Base-by-base conservation (phyloP, 2,113 vertebrate species). In the Corythornis cristatus region DNA sequence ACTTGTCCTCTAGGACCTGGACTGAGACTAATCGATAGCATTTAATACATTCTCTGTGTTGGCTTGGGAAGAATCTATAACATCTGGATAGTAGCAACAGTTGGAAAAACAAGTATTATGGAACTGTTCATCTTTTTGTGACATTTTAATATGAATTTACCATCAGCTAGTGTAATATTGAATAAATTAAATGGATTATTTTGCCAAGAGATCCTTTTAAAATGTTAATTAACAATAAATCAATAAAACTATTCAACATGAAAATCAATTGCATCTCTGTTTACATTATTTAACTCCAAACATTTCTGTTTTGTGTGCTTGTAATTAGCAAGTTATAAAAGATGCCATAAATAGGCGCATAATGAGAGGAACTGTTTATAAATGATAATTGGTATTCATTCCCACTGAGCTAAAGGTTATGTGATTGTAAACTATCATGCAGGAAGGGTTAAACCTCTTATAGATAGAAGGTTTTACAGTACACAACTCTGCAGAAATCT, bases 301-400 rank as follows among this genome's bases (percentile, higher is more conserved):
- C 93, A 95, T 95, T 96, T 96, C 87, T 96, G 92, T 56, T 97
- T 94, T 96, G 86, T 81, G 76, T 93, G 94, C 85, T 93, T 96
- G 90, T 91, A 97, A 97, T 97, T 96, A 97, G 94, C 81, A 95
- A 96, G 94, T 89, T 96, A 97, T 97, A 97, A 97, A 97, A 97
- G 95, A 96, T 92, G 96, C 87, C 93, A 96, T 95, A 93, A 96
- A 95, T 76, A 94, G 93, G 80, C 81, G 40, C 86, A 95, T 94
- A 97, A 97, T 96, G 94, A 97, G 93, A 96, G 86, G 82, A 94
- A 96, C 79, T 92, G 81, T 90, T 97, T 94, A 89, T 91, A 96
- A 97, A 96, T 88, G 93, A 90, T 97, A 96, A 96, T 96, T 94
- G 92, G 85, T 58, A 97, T 93, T 96, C 85, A 46, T 92, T 96